Conservation (phyloP, 53 echinoderm and acorn worm genomes). For the Antedon mediterranea region DNA sequence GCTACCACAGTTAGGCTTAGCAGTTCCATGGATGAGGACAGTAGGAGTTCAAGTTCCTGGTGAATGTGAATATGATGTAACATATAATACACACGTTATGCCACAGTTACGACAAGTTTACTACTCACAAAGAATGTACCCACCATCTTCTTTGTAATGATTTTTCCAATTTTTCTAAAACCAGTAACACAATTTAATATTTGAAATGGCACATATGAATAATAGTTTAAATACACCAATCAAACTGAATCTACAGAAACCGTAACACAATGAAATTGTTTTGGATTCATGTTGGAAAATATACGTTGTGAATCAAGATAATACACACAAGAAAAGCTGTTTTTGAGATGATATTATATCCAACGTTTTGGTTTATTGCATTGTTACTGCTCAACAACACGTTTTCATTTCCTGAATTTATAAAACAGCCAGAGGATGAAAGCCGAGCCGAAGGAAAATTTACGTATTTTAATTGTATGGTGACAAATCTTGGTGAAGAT, state of each 20-base stretch:
- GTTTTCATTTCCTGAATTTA: not conserved
- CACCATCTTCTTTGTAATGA: not conserved
- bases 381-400: not conserved
- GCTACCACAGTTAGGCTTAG: not conserved
- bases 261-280: too few relatives aligned
- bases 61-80: not conserved
- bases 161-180: not conserved
- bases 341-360: too few relatives aligned
- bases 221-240: too few relatives aligned
- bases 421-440: not conserved
- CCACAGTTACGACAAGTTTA: not conserved
- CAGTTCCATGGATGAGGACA: slow-evolving; percentile 1
- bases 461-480: not conserved
- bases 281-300: too few relatives aligned
- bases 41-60: not conserved
- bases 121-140: not conserved
- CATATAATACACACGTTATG: not conserved
- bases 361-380: not conserved
- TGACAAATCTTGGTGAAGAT: not conserved
- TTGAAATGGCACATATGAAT: too few relatives aligned
- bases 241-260: too few relatives aligned
- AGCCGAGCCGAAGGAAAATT: not conserved
- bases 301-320: too few relatives aligned
- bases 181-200: not conserved
- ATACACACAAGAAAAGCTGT: too few relatives aligned